Evolutionary conservation across 2,113 vertebrate genomes (phyloP).

Genomic region (Progne subis): DNA sequence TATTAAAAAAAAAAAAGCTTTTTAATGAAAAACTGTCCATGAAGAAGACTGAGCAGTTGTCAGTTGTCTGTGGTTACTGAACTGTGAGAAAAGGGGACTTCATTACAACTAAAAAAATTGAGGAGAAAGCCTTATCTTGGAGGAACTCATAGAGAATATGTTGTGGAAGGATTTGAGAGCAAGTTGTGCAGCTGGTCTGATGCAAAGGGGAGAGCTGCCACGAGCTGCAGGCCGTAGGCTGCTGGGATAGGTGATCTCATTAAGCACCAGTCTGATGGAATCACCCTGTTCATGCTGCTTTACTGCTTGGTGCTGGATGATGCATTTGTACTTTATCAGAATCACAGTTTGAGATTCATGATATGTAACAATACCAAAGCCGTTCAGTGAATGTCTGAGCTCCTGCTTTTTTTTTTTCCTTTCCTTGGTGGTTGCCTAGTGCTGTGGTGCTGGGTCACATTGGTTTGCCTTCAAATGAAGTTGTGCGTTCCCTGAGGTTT

Average conservation of each 20-base stretch:
- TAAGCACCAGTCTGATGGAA: not conserved
- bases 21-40: not conserved
- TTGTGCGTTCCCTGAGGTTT: not conserved
- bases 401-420: not conserved
- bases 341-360: not conserved
- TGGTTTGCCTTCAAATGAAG: not conserved
- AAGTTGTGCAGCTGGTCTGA: not conserved
- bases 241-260: not conserved
- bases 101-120: not conserved
- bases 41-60: not conserved
- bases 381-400: not conserved
- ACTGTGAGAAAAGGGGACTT: not conserved
- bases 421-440: not conserved
- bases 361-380: not conserved
- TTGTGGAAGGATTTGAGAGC: not conserved
- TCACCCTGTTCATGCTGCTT: not conserved
- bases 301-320: not conserved
- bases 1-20: not conserved
- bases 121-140: not conserved
- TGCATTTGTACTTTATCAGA: not conserved
- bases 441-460: rapidly evolving
- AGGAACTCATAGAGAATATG: not conserved
- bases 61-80: not conserved
- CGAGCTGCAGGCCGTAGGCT: not conserved
- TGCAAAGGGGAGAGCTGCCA: not conserved